phyloP scores from a whole-genome alignment of 2,113 vertebrate genomes.

The Onychostoma macrolepis region DNA sequence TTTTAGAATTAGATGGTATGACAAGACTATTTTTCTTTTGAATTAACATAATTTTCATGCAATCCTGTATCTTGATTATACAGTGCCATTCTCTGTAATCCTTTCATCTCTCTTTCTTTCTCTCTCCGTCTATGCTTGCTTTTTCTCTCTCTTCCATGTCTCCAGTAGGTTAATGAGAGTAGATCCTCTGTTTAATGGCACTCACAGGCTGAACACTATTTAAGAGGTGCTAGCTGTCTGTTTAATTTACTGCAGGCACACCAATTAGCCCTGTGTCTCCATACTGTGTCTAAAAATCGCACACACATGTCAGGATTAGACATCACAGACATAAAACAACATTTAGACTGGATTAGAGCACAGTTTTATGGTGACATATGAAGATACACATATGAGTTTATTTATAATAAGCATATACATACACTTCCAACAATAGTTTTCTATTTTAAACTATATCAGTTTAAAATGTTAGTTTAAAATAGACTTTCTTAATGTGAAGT shows the following conservation, averaged over 20 bases:
- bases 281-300: conserved; percentile 22
- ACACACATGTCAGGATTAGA: conserved; percentile 24
- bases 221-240: conserved; percentile 48
- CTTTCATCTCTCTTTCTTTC: conserved; percentile 8
- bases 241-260: conserved; percentile 37
- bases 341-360: conserved; percentile 5
- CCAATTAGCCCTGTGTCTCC: conserved; percentile 37
- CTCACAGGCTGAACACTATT: conserved; percentile 49
- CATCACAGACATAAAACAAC: conserved; percentile 8
- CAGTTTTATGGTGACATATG: neutral
- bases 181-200: conserved; percentile 36
- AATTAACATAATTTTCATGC: neutral
- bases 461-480: neutral
- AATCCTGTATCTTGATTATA: neutral
- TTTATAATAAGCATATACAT: neutral
- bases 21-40: neutral
- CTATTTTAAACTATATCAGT: neutral
- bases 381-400: neutral
- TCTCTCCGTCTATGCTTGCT: neutral
- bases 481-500: neutral
- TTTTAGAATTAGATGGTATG: neutral
- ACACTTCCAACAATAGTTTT: neutral
- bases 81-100: neutral
- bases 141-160: neutral
- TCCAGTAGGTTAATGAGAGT: conserved; percentile 32